Conservation (phyloP, 2,888 invertebrate species). For the Parasteatoda lunata region DNA sequence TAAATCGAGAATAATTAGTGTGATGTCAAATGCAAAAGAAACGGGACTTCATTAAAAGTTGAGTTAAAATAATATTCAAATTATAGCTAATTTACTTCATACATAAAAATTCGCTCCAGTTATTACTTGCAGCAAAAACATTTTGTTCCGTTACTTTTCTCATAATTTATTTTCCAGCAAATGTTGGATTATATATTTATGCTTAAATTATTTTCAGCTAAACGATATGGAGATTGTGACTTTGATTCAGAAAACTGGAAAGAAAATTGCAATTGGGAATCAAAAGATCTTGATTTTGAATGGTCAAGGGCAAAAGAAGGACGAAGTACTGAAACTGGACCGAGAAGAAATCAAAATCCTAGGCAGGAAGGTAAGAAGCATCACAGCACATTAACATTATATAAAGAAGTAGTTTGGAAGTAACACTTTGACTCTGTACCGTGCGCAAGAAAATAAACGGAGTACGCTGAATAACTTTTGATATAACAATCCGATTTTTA, state of each 20-base stretch:
- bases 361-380: conserved; percentile 36
- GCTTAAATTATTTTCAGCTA: not conserved
- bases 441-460: not conserved
- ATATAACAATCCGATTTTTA: too few relatives aligned
- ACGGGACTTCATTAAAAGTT: too few relatives aligned
- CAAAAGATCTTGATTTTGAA: conserved; percentile 35
- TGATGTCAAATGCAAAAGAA: too few relatives aligned
- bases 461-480: too few relatives aligned
- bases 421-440: not conserved
- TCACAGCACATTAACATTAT: not conserved
- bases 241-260: conserved; percentile 53
- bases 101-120: too few relatives aligned
- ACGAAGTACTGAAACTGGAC: conserved; percentile 49
- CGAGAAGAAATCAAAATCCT: conserved; percentile 34
- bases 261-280: conserved; percentile 30
- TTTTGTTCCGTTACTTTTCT: not conserved
- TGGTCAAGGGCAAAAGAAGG: conserved; percentile 41
- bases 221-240: conserved; percentile 45
- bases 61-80: too few relatives aligned
- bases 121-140: not conserved
- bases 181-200: not conserved
- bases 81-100: too few relatives aligned
- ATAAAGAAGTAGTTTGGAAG: not conserved
- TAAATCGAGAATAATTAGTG: too few relatives aligned
- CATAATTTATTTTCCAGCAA: not conserved